Conservation (phyloP, 2,888 invertebrate species). For the Yponomeuta plumbellus region DNA sequence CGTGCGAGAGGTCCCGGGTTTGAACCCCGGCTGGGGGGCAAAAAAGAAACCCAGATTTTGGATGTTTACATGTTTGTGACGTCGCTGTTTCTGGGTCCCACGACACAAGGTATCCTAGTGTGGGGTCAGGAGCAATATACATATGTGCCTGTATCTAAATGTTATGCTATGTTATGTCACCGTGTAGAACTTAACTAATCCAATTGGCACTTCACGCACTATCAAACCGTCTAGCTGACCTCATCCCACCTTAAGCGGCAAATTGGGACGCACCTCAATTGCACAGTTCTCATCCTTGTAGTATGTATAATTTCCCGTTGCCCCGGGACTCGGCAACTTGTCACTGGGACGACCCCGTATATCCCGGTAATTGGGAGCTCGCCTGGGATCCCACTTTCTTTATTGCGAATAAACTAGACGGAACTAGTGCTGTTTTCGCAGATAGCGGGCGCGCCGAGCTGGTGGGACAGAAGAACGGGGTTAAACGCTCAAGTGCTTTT, state of each 20-base stretch:
- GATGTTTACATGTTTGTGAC: too few relatives aligned
- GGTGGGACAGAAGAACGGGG: neutral
- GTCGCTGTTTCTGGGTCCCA: too few relatives aligned
- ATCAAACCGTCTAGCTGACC: neutral
- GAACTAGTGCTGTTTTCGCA: conserved; percentile 60
- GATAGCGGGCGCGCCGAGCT: conserved; percentile 11
- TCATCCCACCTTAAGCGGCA: neutral
- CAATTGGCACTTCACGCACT: neutral
- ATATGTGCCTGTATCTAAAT: too few relatives aligned
- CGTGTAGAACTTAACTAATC: neutral
- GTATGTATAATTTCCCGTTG: conserved; percentile 63
- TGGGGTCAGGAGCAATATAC: too few relatives aligned
- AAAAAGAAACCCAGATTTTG: too few relatives aligned
- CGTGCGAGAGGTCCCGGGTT: too few relatives aligned
- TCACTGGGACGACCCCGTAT: conserved; percentile 72
- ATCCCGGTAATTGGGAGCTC: conserved; percentile 74
- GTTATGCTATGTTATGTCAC: too few relatives aligned
- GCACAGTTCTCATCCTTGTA: conserved; percentile 28
- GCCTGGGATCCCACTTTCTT: conserved; percentile 74
- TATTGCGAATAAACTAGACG: conserved; percentile 74
- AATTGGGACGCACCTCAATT: neutral
- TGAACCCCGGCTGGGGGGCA: too few relatives aligned
- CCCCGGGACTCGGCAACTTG: conserved; percentile 58
- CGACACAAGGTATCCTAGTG: too few relatives aligned
- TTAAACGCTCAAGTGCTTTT: too few relatives aligned